These are phyloP conservation scores for Mesochorus sp. DNA, from an alignment of 2,888 invertebrate species.

Conservation along the genomic window DNA sequence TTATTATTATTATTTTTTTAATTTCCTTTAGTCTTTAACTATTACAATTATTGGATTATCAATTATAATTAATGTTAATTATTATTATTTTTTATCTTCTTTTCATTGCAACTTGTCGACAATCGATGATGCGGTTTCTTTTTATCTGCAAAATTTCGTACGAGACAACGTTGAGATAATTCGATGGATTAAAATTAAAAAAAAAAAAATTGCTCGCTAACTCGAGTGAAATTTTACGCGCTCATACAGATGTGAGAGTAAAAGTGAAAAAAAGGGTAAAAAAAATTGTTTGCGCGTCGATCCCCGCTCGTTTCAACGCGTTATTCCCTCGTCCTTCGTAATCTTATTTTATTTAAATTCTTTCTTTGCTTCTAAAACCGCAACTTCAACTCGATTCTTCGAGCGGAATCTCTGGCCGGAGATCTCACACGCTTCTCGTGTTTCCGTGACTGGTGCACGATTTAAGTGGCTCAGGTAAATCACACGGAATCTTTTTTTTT, in stretches of 20 bases:
- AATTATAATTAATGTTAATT: slow-evolving; percentile 31
- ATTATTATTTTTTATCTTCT: neutral
- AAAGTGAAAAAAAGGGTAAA: neutral
- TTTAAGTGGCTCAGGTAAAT: slow-evolving; percentile 53
- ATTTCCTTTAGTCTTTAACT: slow-evolving; percentile 7
- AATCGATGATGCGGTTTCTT: slow-evolving; percentile 16
- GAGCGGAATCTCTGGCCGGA: neutral
- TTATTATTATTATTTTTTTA: no score
- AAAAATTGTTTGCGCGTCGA: slow-evolving; percentile 11
- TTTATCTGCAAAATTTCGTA: slow-evolving; percentile 24
- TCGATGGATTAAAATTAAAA: slow-evolving; percentile 15
- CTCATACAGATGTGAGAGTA: neutral
- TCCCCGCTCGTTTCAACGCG: slow-evolving; percentile 16
- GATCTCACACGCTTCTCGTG: slow-evolving; percentile 30
- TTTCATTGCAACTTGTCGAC: slow-evolving; percentile 31
- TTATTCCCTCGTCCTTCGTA: slow-evolving; percentile 10
- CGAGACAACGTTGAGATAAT: slow-evolving; percentile 46
- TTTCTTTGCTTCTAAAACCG: neutral
- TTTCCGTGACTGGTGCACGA: slow-evolving; percentile 52
- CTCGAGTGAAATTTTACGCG: neutral
- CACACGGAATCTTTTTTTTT: slow-evolving; percentile 42
- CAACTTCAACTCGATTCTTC: slow-evolving; percentile 18
- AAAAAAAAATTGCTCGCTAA: slow-evolving; percentile 26
- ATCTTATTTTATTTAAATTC: neutral
- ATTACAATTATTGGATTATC: slow-evolving; percentile 26